phyloP scores from a whole-genome alignment of 2,797 vertebrate genomes.

The Karalla daura region DNA sequence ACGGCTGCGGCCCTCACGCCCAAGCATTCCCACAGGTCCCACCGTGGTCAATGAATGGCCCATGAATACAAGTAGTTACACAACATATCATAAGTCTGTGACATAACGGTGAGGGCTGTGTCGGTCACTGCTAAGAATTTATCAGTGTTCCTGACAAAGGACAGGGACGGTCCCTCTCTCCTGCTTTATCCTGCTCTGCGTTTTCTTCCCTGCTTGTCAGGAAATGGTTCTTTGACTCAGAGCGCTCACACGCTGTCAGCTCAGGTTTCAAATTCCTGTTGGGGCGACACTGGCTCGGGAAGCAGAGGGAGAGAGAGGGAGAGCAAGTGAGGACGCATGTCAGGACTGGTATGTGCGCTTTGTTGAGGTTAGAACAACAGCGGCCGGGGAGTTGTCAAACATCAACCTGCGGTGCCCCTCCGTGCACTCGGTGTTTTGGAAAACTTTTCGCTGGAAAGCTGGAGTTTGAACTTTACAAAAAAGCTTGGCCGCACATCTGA shows the following conservation, averaged over 20 bases:
- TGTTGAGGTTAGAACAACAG: slow-evolving; percentile 25
- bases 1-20: too few species aligned
- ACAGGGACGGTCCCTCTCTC: not conserved
- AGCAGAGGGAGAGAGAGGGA: slow-evolving; percentile 15
- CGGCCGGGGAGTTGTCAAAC: not conserved
- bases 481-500: not conserved
- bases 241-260: not conserved
- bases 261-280: slow-evolving; percentile 43
- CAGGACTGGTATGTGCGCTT: slow-evolving; percentile 5
- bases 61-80: too few species aligned
- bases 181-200: not conserved
- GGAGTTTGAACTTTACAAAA: slow-evolving; percentile 40
- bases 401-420: not conserved
- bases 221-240: slow-evolving; percentile 7
- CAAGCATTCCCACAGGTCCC: slow-evolving; percentile 1
- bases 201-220: slow-evolving; percentile 3
- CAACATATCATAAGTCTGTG: slow-evolving; percentile 5
- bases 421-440: slow-evolving; percentile 37
- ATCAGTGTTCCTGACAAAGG: slow-evolving; percentile 3
- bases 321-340: slow-evolving; percentile 3
- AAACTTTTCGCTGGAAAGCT: slow-evolving; percentile 49
- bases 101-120: not conserved
- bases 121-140: not conserved
- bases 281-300: not conserved
- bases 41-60: slow-evolving; percentile 11